Base-by-base conservation (phyloP, 2,797 vertebrate species). In the Urosaurus nigricauda region DNA sequence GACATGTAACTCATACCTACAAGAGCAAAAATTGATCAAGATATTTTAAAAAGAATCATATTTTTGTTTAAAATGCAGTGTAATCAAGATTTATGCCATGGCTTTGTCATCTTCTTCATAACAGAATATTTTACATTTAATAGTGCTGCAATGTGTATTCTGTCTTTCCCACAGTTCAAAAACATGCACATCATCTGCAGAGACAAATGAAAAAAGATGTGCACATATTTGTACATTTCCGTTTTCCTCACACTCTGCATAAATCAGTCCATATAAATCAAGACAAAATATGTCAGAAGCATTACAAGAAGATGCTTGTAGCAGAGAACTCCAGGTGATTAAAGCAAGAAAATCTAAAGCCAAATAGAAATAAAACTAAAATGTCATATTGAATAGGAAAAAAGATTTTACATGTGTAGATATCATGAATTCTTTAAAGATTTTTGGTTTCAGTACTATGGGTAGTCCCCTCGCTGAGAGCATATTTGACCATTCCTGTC, bases 101-200 rank as follows among this genome's bases (percentile, higher is more conserved):
- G 19, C 60, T 85, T 58, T 74, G 3, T 47, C 1, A 32, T 83
- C 6, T 6, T 65, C 65, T 26, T 47, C 37, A 68, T 13, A 83
- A 35, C 29, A 84, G 32, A 70, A 70, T 40, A 75, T 24, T 86
- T 65, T 78, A 32, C 47, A n/a, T 43, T 85, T 85, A 63, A 77
- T n/a, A 19, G 16, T 63, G 0, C 5, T 51, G 56, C 26, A 19
- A 2, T 63, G 13, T 37, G 37, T 26, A 35, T 19, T 84, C 56
- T 70, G 16, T 16, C 26, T 70, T 29, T 29, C 11, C 63, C 63
- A 32, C 63, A 68, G 0, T 32, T 77, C 21, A 37, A 75, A 26
- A 19, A 75, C 35, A 32, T 26, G 14, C 26, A 40, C 37, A 63
- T 11, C 37, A 21, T 9, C 24, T 43, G 13, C 58, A 65, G 26